Percentiles rank a stretch among this genome's conserved stretches.
phyloP scores from a whole-genome alignment of 2,888 invertebrate species.

The Crossocerus cetratus region DNA sequence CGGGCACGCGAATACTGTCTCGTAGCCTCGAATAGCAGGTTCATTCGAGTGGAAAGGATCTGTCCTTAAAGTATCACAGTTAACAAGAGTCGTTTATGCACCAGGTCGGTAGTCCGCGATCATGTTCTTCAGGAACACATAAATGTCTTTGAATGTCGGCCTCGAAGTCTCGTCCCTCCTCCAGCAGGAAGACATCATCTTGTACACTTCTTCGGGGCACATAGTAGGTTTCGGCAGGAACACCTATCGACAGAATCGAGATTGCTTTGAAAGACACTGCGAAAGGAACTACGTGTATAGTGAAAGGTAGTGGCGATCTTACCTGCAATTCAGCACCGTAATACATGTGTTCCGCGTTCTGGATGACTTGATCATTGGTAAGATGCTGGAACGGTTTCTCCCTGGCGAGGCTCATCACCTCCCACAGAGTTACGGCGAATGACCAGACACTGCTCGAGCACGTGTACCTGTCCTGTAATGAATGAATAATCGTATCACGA shows the following conservation, averaged over 20 bases:
- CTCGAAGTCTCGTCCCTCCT: slow-evolving; percentile 80
- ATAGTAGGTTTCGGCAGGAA: slow-evolving; percentile 86
- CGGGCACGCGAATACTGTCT: slow-evolving; percentile 23
- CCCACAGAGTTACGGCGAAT: slow-evolving; percentile 83
- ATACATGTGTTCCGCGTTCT: slow-evolving; percentile 83
- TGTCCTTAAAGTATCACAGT: slow-evolving; percentile 67
- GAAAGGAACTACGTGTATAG: no score
- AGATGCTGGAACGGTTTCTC: slow-evolving; percentile 81
- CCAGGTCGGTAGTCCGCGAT: slow-evolving; percentile 79
- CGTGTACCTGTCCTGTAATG: slow-evolving; percentile 81
- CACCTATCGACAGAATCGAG: slow-evolving; percentile 64
- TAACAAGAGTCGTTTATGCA: slow-evolving; percentile 62
- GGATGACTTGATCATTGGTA: slow-evolving; percentile 81
- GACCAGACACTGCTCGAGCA: slow-evolving; percentile 82
- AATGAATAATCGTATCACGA: neutral
- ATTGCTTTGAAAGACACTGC: neutral
- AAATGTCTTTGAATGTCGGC: slow-evolving; percentile 83
- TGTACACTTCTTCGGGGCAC: slow-evolving; percentile 87
- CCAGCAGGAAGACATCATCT: slow-evolving; percentile 86
- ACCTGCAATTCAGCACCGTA: slow-evolving; percentile 82
- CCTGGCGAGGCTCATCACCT: slow-evolving; percentile 80
- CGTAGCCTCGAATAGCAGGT: slow-evolving; percentile 3
- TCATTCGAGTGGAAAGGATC: slow-evolving; percentile 22
- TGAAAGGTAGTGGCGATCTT: slow-evolving; percentile 19
- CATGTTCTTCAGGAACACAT: slow-evolving; percentile 83